Base-by-base conservation (phyloP, 2,888 invertebrate species). In the Habrosyne pyritoides region DNA sequence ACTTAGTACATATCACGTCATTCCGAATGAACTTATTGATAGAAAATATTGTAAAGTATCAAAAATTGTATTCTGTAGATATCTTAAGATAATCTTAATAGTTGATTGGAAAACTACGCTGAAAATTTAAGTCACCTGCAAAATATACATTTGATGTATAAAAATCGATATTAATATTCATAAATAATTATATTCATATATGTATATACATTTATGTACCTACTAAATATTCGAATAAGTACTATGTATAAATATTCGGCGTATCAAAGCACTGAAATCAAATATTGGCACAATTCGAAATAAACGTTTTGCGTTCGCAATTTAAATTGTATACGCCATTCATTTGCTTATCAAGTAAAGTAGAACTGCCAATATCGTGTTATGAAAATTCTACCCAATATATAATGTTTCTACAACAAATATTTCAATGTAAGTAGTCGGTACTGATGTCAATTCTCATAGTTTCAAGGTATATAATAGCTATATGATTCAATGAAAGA, bases 1-100 rank as follows among this genome's bases (percentile, higher is more conserved):
- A 74, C 67, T 67, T 82, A 82, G 79, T 60, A 81, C 81, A 82
- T 83, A 84, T 80, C 82, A 84, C 53, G 47, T 59, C 59, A 71
- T 73, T 73, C 42, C 42, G 54, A 61, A 65, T 66, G 36, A 63
- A 65, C 61, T 61, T 54, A 57, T 56, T 57, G 52, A 0, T 53
- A 55, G 55, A 66, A 66, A n/a, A 58, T 63, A 66, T n/a, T 5
- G 33, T n/a, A n/a, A n/a, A n/a, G 8, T n/a, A n/a, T n/a, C 6
- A 33, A 10, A n/a, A n/a, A 33, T 33, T 60, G 61, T 30, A 56
- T 47, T 52, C 21, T 60, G 50, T 14, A 57, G 57, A 36, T n/a
- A 30, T 30, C 8, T 33, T 6, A 8, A n/a, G n/a, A 55, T 60
- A 52, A 56, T 53, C n/a, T 3, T 12, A 33, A 33, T 33, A 33